Evolutionary conservation across 2,113 vertebrate species (phyloP).

Genomic region (Micronycteris hirsuta): DNA sequence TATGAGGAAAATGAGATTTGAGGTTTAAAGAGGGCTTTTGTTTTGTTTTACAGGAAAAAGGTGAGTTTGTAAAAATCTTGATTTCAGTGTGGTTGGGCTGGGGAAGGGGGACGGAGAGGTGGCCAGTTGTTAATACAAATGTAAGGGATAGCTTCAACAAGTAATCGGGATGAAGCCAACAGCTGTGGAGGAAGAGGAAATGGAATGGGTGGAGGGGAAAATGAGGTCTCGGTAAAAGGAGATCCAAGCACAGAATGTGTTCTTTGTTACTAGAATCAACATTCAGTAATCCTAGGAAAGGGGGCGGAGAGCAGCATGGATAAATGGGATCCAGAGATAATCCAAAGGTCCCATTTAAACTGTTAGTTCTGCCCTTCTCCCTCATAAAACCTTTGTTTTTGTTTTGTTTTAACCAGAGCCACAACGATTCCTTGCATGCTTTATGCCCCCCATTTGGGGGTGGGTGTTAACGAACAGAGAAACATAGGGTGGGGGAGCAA

Average conservation of each 20-base stretch:
- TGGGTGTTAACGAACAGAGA: background rate
- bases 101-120: background rate
- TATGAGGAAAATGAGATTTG: conserved; percentile 27
- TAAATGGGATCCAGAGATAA: conserved; percentile 39
- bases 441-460: background rate
- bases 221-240: conserved; percentile 47
- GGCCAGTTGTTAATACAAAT: conserved; percentile 63
- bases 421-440: background rate
- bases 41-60: conserved; percentile 29
- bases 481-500: background rate
- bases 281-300: conserved; percentile 53
- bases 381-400: background rate
- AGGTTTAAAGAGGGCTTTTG: conserved; percentile 4
- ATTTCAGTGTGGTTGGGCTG: background rate
- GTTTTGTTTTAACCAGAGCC: conserved; percentile 19
- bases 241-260: conserved; percentile 55
- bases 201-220: conserved; percentile 44
- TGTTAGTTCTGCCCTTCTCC: background rate
- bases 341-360: background rate
- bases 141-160: conserved; percentile 61
- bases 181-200: conserved; percentile 65
- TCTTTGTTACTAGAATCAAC: conserved; percentile 69
- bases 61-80: background rate
- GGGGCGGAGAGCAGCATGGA: background rate
- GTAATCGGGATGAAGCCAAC: conserved; percentile 58